Conservation (phyloP, 2,888 invertebrate genomes). For the Leptopilina drosophilae region DNA sequence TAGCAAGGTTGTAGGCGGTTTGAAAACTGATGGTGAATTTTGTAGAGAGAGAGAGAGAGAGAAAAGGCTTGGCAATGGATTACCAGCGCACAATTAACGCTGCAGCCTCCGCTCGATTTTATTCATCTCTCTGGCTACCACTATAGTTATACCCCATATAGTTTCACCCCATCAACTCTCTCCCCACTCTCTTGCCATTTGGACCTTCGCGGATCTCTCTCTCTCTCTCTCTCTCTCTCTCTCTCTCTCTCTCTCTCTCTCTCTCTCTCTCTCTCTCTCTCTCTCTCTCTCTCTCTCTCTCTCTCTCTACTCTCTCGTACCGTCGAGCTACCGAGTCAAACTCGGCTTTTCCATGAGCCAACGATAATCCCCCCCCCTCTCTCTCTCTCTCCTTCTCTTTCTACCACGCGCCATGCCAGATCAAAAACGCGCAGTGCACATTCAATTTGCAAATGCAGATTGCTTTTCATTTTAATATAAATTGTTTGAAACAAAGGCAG, state of each 20-base stretch:
- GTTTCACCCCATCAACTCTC: conserved; percentile 44
- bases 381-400: conserved; percentile 47
- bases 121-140: conserved; percentile 60
- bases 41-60: conserved; percentile 32
- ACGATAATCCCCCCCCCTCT: conserved; percentile 68
- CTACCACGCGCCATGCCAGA: conserved; percentile 14
- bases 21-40: background rate
- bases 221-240: too few species aligned
- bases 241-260: too few species aligned
- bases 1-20: too few species aligned
- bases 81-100: conserved; percentile 70
- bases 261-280: background rate
- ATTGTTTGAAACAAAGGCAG: conserved; percentile 73
- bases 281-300: background rate
- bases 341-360: conserved; percentile 34
- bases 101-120: conserved; percentile 68
- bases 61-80: conserved; percentile 60
- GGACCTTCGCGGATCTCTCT: background rate
- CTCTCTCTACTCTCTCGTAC: too few species aligned
- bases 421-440: conserved; percentile 60
- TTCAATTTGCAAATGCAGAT: conserved; percentile 75
- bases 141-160: conserved; percentile 42
- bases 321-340: conserved; percentile 75
- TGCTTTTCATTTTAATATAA: conserved; percentile 75
- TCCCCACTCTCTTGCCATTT: background rate